A percentile compares a stretch with the other conserved stretches of the same genome.
Conservation (phyloP, 2,797 vertebrate species). For the Sebastes cheni region DNA sequence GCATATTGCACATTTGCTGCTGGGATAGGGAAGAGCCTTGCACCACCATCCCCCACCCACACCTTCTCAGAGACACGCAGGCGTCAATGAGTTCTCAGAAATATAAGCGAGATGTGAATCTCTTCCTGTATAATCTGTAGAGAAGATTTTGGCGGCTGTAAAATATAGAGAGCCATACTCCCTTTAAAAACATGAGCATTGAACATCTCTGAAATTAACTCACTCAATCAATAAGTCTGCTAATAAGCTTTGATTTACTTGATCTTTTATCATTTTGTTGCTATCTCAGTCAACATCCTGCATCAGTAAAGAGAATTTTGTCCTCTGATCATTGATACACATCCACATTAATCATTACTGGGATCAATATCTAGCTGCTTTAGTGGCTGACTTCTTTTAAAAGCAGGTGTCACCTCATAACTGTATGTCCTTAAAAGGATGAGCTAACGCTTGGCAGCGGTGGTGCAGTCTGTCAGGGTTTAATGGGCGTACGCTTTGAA, state of each 20-base stretch:
- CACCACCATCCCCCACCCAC: conserved; percentile 59
- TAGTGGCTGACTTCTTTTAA: conserved; percentile 1
- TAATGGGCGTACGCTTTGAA: conserved; percentile 35
- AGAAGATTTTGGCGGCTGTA: not conserved
- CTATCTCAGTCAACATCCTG: not conserved
- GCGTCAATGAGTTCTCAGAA: conserved; percentile 61
- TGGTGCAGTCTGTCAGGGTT: not conserved
- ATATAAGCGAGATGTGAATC: conserved; percentile 18
- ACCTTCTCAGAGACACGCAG: conserved; percentile 46
- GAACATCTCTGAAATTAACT: not conserved
- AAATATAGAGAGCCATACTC: not conserved
- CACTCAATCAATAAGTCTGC: not conserved
- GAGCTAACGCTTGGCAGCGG: conserved; percentile 34
- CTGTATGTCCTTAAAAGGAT: conserved; percentile 75
- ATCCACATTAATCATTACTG: conserved; percentile 11
- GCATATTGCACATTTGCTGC: conserved; percentile 66
- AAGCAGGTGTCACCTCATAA: conserved; percentile 40
- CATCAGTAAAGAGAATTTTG: not conserved
- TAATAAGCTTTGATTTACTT: not conserved
- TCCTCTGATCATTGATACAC: not conserved
- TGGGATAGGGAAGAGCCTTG: conserved; percentile 48
- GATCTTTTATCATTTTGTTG: not conserved
- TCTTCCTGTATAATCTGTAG: conserved; percentile 44
- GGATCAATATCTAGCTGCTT: conserved; percentile 21
- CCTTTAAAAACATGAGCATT: not conserved